Conservation (phyloP, 2,888 invertebrate species). For the Criorhina ranunculi region DNA sequence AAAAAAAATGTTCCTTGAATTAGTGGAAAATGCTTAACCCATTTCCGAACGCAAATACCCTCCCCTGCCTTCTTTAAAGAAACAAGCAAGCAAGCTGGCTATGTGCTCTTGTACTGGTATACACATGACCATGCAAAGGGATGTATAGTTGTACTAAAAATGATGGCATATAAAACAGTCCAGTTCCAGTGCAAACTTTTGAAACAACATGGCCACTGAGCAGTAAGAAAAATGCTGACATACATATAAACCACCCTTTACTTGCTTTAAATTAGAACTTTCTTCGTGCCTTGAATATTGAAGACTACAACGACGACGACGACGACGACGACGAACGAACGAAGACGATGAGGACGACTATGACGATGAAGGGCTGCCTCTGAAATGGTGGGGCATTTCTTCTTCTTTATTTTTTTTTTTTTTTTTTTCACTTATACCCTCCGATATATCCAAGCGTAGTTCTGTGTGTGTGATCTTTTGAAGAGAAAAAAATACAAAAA, state of each 20-base stretch:
- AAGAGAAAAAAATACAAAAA: conserved; percentile 48
- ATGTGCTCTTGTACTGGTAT: conserved; percentile 41
- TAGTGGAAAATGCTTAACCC: conserved; percentile 76
- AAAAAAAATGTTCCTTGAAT: conserved; percentile 64
- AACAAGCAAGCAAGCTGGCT: conserved; percentile 49
- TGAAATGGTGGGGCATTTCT: conserved; percentile 78
- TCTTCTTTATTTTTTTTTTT: conserved; percentile 72
- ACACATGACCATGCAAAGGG: conserved; percentile 59
- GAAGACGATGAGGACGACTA: too few species aligned
- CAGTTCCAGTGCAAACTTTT: conserved; percentile 75
- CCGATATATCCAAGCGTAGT: conserved; percentile 69
- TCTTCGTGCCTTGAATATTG: conserved; percentile 84
- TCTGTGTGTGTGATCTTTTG: conserved; percentile 75
- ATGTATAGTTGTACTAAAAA: conserved; percentile 70
- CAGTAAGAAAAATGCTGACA: conserved; percentile 77
- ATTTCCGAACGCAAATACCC: conserved; percentile 75
- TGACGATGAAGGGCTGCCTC: conserved; percentile 11
- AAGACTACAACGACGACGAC: conserved; percentile 78
- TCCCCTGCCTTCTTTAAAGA: conserved; percentile 63
- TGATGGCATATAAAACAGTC: conserved; percentile 76
- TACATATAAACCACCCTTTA: conserved; percentile 78
- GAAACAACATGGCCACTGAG: conserved; percentile 74
- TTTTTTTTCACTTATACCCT: conserved; percentile 69
- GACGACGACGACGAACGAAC: neutral
- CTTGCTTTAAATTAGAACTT: conserved; percentile 84